A percentile compares a stretch with the other conserved stretches of the same genome.
phyloP scores from a whole-genome alignment of 2,797 vertebrate genomes.

The Margarornis squamiger region DNA sequence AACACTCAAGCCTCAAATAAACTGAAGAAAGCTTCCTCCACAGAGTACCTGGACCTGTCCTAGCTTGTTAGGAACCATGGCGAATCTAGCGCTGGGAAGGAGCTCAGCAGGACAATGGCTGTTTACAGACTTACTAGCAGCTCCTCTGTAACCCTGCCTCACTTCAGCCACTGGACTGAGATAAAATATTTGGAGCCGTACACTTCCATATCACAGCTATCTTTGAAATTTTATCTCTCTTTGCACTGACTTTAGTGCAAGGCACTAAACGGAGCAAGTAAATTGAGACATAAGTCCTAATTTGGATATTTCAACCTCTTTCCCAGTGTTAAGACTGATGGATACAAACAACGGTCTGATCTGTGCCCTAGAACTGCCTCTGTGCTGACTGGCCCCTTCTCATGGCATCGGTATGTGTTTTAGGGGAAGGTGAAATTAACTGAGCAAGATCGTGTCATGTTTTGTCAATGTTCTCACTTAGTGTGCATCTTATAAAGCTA shows the following conservation, averaged over 20 bases:
- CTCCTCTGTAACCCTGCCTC: not conserved
- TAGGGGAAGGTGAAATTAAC: not conserved
- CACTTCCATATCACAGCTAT: not conserved
- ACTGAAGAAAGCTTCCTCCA: not conserved
- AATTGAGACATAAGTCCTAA: not conserved
- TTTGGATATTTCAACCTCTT: not conserved
- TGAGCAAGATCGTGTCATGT: not conserved
- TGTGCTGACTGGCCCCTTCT: not conserved
- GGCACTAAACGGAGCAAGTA: not conserved
- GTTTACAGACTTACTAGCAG: not conserved
- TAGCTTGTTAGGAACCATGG: not conserved
- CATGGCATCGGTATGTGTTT: accelerated
- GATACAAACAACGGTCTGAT: not conserved
- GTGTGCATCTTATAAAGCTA: not conserved
- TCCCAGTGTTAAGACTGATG: not conserved
- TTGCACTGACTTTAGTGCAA: not conserved
- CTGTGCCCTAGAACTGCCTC: not conserved
- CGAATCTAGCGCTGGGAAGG: not conserved
- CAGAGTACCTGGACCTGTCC: not conserved
- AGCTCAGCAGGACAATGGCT: not conserved
- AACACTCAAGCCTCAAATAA: not conserved
- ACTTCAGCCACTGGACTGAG: not conserved
- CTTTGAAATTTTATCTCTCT: not conserved
- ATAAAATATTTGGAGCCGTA: not conserved
- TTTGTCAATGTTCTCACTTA: not conserved